Evolutionary conservation across 2,888 invertebrate species (phyloP), one percentile per base, ranked within the genome.

Genomic region (Chironomus tentans): DNA sequence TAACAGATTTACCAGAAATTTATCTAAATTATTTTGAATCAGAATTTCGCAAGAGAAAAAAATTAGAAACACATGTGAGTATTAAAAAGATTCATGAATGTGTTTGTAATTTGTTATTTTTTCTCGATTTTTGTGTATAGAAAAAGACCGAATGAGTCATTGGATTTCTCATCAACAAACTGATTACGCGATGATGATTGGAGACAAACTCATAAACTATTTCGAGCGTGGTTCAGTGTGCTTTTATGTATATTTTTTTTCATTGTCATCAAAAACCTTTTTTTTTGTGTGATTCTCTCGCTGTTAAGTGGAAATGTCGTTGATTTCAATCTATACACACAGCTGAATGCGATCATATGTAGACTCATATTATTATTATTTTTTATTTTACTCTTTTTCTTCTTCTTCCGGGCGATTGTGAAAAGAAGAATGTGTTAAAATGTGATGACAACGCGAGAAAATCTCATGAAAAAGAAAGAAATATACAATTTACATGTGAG

Each of bases 101-200:
- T 38, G 2, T 38, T 38, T 10, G 38, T 38, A 5, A 28, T 28
- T 4, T 28, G 4, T 28, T 5, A n/a, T 6, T 28, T 28, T 5
- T 28, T 38, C 10, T 38, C 38, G 38, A 38, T 38, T 10, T 38
- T 38, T 38, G 38, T 38, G 38, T 38, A 38, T 38, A 38, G 38
- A 38, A 38, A 38, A 38, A 38, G 38, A 38, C 56, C 18, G 70
- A n/a, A 50, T 71, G 71, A 50, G 50, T 71, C 50, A 71, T 50
- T 71, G 71, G 50, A 71, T 71, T 50, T 50, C 71, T 71, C 71
- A 21, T 21, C 22, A 65, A 15, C 15, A n/a, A 46, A 46, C 70
- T 56, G 50, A 71, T 48, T 48, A 22, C 50, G 71, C 71, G 50
- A 50, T 56, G 56, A 21, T 56, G 56, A 56, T 21, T 47, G 15